Evolutionary conservation across 2,113 vertebrate genomes (phyloP), one percentile per base, ranked within the genome.

Genomic region (Salvelinus fontinalis): DNA sequence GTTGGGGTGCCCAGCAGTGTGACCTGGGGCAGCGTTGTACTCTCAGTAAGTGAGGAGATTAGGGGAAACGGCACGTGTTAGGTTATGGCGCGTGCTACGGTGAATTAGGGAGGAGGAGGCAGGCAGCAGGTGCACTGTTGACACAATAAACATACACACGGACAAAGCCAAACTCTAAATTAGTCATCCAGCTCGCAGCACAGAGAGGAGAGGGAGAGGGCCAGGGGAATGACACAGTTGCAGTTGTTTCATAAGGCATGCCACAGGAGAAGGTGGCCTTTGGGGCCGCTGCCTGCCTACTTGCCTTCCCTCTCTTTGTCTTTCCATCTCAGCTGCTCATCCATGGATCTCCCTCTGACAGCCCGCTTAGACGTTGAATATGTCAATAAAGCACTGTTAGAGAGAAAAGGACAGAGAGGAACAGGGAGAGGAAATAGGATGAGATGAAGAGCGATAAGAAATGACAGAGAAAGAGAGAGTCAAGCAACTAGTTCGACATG

Each of bases 121-220:
- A 75, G 81, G 85, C 83, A 13, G 85, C 87, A 86, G 83, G 80
- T 84, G 82, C 54, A 62, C 62, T 88, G 85, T 88, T 86, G 78
- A 86, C 78, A 88, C 75, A 83, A 81, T 79, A 86, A 88, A 88
- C 73, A 88, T 67, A 27, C 6, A 69, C 78, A 75, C 73, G 74
- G 75, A 59, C 73, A 76, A 57, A 78, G 79, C 81, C 87, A 85
- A 88, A 82, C 49, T 49, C 76, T 34, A 62, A 22, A 62, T 62
- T 3, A 62, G n/a, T 62, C 59, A 62, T 62, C 59, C 59, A n/a
- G 59, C 59, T 62, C n/a, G n/a, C 59, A 62, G 20, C 59, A 22
- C 59, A 22, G 20, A 3, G 14, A 54, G 14, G 51, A 18, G 13
- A 3, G 12, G 14, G 49, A 16, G 12, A 13, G 49, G 49, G 13